Conservation (phyloP, 2,113 vertebrate genomes). For the Oncorhynchus mykiss region DNA sequence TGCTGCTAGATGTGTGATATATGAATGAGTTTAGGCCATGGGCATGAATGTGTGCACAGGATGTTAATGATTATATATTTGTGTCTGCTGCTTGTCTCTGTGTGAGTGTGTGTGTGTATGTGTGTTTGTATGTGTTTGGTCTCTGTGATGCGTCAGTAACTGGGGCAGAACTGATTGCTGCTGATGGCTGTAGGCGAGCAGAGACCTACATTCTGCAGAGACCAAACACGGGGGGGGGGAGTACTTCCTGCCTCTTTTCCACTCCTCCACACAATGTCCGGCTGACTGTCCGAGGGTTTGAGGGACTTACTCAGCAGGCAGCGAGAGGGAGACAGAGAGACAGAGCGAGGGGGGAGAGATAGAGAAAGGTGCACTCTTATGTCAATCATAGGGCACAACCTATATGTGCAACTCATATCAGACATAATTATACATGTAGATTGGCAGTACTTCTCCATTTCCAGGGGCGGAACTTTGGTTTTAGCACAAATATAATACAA, state of each 20-base stretch:
- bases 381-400: constrained; percentile 14
- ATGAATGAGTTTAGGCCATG: neutral
- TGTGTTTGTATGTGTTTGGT: constrained; percentile 32
- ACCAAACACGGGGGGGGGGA: constrained; percentile 14
- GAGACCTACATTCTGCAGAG: constrained; percentile 76
- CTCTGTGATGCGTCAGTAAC: constrained; percentile 70
- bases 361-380: neutral
- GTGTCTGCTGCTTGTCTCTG: neutral
- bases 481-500: too few species aligned
- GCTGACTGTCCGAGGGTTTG: constrained; percentile 19
- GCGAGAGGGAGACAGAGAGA: constrained; percentile 17
- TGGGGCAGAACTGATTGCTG: constrained; percentile 87
- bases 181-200: constrained; percentile 75
- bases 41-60: neutral
- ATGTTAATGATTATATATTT: neutral
- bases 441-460: constrained; percentile 5
- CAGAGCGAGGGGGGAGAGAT: neutral
- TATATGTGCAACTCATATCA: constrained; percentile 38
- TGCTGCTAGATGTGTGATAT: too few species aligned
- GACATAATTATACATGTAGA: constrained; percentile 32
- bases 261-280: constrained; percentile 6
- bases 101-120: neutral
- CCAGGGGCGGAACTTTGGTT: too few species aligned
- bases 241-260: constrained; percentile 32
- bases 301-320: constrained; percentile 41